Base-by-base conservation (phyloP, 2,113 vertebrate species). In the Varanus komodoensis region DNA sequence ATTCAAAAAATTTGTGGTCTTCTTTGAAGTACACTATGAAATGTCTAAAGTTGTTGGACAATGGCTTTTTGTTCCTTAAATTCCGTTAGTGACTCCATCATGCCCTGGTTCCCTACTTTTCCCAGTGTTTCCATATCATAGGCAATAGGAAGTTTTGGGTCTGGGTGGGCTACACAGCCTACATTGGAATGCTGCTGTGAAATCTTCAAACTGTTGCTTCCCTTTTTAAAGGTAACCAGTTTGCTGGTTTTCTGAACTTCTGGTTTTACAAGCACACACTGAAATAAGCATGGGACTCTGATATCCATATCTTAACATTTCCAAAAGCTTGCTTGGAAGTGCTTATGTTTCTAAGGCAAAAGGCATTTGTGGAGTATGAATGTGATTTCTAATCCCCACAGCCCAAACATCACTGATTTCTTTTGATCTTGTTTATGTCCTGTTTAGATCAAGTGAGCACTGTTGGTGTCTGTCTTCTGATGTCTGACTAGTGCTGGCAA, bases 401-500 rank as follows among this genome's bases (percentile, higher is more conserved):
- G 57, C 88, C 89, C 84, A 17, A 2, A 0, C 0, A 86, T 27
- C 73, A 23, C 25, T 89, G 87, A 83, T 89, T 93, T 92, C 90
- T 90, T 57, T 92, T 91, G 93, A 86, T 87, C 87, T 83, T 67
- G 81, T 90, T 84, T 91, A 84, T 94, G 95, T 92, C 90, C 91
- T 93, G 67, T 32, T 78, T 77, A 78, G 82, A 68, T 83, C 73
- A 68, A n/a, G n/a, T 54, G 38, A 44, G 23, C 25, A 68, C 86
- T 78, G 88, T 88, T 88, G 5, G 17, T 90, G 71, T 86, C n/a
- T 84, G 80, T 94, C 92, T 88, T 95, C 92, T 94, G 93, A 95
- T 92, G 90, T 91, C 84, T 94, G 93, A 94, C 82, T 94, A 93
- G 91, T 93, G 92, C 92, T 89, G 94, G 94, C 93, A 93, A 88